phyloP scores from a whole-genome alignment of 2,113 vertebrate species.

The Nyctibius bracteatus region DNA sequence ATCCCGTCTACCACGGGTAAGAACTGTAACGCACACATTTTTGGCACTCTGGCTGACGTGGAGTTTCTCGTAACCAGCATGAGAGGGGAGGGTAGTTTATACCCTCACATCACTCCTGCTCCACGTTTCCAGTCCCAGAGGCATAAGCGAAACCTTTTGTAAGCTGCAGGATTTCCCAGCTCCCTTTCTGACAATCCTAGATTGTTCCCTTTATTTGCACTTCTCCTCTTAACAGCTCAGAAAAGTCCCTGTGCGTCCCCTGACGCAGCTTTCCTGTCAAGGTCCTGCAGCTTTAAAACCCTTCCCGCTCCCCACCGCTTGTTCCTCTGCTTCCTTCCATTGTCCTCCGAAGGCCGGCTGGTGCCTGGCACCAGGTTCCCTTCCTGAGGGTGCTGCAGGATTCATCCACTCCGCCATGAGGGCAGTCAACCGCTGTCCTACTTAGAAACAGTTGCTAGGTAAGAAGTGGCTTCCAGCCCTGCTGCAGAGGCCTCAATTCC shows the following conservation, averaged over 20 bases:
- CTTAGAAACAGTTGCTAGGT: conserved; percentile 74
- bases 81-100: not conserved
- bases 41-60: not conserved
- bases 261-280: conserved; percentile 5
- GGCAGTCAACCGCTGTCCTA: conserved; percentile 59
- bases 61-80: not conserved
- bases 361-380: conserved; percentile 32
- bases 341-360: conserved; percentile 27
- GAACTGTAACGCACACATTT: not conserved
- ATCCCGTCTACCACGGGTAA: not conserved
- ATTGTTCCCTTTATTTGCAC: conserved; percentile 11
- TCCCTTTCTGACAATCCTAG: not conserved
- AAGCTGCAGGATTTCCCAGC: not conserved
- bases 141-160: not conserved
- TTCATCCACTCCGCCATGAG: conserved; percentile 45
- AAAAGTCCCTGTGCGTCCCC: not conserved
- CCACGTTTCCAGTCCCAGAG: not conserved
- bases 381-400: conserved; percentile 63
- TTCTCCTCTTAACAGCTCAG: not conserved
- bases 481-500: conserved; percentile 68
- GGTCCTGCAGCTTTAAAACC: conserved; percentile 33
- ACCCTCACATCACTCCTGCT: not conserved
- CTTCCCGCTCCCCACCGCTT: not conserved
- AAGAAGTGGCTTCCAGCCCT: conserved; percentile 60
- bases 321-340: conserved; percentile 31